Evolutionary conservation across 2,797 vertebrate genomes (phyloP), one percentile per base, ranked within the genome.

Genomic region (Phalanger gymnotis): DNA sequence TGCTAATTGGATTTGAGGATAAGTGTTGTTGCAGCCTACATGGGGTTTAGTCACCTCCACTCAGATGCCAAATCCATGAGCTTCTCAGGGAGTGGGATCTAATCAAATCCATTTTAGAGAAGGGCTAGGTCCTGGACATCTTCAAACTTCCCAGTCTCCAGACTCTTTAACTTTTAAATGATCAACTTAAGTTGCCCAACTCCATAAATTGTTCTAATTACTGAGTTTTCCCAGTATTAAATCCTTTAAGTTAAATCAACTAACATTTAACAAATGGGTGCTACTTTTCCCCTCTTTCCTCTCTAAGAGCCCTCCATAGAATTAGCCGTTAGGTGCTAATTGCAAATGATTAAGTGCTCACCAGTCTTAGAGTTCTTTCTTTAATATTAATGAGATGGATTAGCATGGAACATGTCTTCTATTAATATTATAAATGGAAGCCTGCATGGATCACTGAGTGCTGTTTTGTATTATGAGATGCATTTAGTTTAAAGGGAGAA

Each of bases 361-460:
- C 98, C 95, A 97, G 98, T 98, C 97, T 98, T 98, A 97, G 97
- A 98, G 97, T 98, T 98, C 98, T 98, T 98, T 96, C 97, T 98
- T 99, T 98, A 99, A 99, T 98, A 99, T 99, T 99, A 99, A 98
- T 98, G 98, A 98, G 98, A 97, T 98, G 97, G 98, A 98, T 98
- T 99, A 98, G 98, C 98, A 98, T 98, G 97, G 98, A 98, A 98
- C 98, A 98, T 97, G 96, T 98, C 95, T 98, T 98, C 96, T 98
- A 98, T 99, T 98, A 98, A 98, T 98, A 98, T 98, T 99, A 98
- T 98, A 98, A 99, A 98, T 99, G 98, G 96, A 98, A 98, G 97
- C 91, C 97, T 98, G 96, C 98, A 98, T 98, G 99, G 99, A 98
- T 99, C 98, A 98, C 97, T 98, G 97, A 97, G 96, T 98, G 97